These are phyloP conservation scores for Cryptomyrus ogoouensis DNA, from an alignment of 2,113 vertebrate genomes.

Conservation along the genomic window DNA sequence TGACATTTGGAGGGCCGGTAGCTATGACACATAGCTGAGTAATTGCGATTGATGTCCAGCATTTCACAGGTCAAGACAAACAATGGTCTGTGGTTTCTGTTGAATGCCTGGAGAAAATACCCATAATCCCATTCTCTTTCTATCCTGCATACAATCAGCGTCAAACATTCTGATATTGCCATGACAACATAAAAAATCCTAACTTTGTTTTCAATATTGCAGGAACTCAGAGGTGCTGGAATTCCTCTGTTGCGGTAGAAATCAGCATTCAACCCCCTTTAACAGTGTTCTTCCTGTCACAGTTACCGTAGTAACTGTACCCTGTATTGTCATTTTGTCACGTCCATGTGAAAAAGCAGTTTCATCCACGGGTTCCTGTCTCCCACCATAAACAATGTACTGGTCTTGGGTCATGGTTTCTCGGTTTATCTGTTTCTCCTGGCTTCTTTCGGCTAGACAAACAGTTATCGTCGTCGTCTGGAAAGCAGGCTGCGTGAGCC, in stretches of 20 bases:
- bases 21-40: not conserved
- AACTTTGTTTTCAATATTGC: not conserved
- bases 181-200: not conserved
- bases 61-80: constrained; percentile 13
- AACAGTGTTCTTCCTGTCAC: not conserved
- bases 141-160: not conserved
- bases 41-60: not conserved
- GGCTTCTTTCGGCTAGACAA: not conserved
- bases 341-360: not conserved
- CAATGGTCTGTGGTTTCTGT: not conserved
- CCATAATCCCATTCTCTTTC: no score
- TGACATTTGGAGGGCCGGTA: constrained; percentile 2
- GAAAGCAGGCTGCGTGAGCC: not conserved
- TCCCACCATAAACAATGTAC: not conserved
- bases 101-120: not conserved
- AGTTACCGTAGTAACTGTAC: not conserved
- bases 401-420: not conserved
- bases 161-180: not conserved
- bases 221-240: not conserved
- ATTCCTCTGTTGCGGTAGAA: not conserved
- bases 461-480: not conserved
- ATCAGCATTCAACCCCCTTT: not conserved
- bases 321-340: not conserved
- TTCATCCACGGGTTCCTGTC: not conserved
- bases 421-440: not conserved